Percentiles rank a stretch among this genome's conserved stretches.
Evolutionary conservation across 1,140 invertebrate genomes (phyloP).

Genomic region (Dendroctonus ponderosae): DNA sequence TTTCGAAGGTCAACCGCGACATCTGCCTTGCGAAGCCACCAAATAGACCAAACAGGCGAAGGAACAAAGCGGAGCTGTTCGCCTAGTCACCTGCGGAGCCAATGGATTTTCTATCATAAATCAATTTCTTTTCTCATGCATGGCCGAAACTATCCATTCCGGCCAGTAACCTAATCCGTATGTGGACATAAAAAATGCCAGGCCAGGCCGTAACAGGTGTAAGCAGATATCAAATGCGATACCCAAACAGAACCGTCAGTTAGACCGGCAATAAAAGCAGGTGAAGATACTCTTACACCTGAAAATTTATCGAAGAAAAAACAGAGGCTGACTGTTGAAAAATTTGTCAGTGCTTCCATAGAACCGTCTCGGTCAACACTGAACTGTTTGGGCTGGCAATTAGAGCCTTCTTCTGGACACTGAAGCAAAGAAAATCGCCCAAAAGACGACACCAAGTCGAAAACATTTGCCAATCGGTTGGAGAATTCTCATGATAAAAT

Average conservation of each 20-base stretch:
- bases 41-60: slow-evolving; percentile 3
- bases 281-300: slow-evolving; percentile 27
- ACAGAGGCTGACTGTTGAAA: slow-evolving; percentile 10
- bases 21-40: not conserved
- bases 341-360: slow-evolving; percentile 13
- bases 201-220: slow-evolving; percentile 17
- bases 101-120: slow-evolving; percentile 25
- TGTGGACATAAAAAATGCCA: slow-evolving; percentile 23
- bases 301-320: slow-evolving; percentile 21
- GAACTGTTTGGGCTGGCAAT: slow-evolving; percentile 4
- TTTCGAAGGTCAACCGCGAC: too few species aligned
- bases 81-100: slow-evolving; percentile 14
- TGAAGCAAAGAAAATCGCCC: too few species aligned
- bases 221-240: slow-evolving; percentile 28
- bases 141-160: slow-evolving; percentile 4
- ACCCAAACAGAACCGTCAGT: slow-evolving; percentile 27
- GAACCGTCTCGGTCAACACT: slow-evolving; percentile 7
- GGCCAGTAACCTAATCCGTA: slow-evolving; percentile 18
- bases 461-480: too few species aligned
- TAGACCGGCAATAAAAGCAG: slow-evolving; percentile 28
- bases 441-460: too few species aligned
- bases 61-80: not conserved
- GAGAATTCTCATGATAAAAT: too few species aligned
- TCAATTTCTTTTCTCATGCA: slow-evolving; percentile 21
- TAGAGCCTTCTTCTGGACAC: not conserved